Evolutionary conservation across 2,888 invertebrate genomes (phyloP), one percentile per base, ranked within the genome.

Genomic region (Glyphotaelius pellucidus): DNA sequence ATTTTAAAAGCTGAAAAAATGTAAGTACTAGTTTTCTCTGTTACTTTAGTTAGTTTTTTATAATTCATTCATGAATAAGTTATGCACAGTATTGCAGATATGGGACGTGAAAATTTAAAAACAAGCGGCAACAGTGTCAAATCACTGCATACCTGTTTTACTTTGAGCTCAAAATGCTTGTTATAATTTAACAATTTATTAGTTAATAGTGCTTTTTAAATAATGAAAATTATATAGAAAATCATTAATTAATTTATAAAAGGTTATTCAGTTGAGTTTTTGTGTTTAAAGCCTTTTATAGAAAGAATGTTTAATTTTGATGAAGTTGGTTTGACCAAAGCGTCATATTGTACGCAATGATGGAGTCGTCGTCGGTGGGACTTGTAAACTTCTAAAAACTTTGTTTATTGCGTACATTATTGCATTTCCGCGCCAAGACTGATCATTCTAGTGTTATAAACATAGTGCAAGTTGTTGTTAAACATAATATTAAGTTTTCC

Each of bases 281-380:
- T 83, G 35, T 35, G 14, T 38, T 83, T 83, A 19, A 83, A 25
- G 19, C 35, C 25, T 67, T 67, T n/a, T n/a, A n/a, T 67, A n/a
- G n/a, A 25, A 67, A 67, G 1, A 67, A 67, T 67, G 67, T 85
- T 42, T 31, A 42, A 38, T 87, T 31, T 47, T 81, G 79, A 32
- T 42, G 83, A 14, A 31, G 87, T 93, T 94, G 93, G 94, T 94
- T 95, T 96, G 97, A 96, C 94, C 95, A 94, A 95, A 96, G 97
- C 97, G 96, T 96, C 96, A 96, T 96, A 95, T 96, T 96, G 96
- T 97, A 96, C 96, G 97, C 96, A 96, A 97, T 92, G 91, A 91
- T 97, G 97, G 97, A 96, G 97, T 96, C 96, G 95, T 96, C 95
- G 95, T 95, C 90, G 85, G 92, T 91, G 86, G 84, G 83, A 90